phyloP scores from a whole-genome alignment of 2,113 vertebrate species.

The Myocastor coypus region DNA sequence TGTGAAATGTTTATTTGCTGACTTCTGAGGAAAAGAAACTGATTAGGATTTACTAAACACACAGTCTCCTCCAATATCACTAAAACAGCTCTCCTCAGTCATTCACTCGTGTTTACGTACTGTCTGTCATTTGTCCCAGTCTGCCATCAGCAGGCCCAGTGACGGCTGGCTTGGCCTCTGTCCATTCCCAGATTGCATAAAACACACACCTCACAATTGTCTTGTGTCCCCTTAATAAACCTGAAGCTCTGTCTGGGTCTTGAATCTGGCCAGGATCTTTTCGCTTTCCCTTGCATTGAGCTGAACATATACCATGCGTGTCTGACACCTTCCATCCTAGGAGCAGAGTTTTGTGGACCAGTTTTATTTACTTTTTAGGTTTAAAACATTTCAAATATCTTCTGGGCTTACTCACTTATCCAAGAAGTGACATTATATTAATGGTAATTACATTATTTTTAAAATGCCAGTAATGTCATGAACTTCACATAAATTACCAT shows the following conservation, averaged over 20 bases:
- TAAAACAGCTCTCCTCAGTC: background rate
- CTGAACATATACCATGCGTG: background rate
- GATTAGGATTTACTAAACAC: background rate
- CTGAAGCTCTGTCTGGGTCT: background rate
- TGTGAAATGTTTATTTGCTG: background rate
- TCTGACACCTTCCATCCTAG: background rate
- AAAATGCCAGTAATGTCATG: background rate
- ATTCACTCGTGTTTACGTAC: background rate
- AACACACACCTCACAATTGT: background rate
- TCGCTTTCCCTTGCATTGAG: background rate
- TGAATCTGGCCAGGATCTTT: background rate
- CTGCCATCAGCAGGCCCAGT: background rate
- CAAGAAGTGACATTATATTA: background rate
- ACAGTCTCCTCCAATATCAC: no score
- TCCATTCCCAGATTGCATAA: no score
- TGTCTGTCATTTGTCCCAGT: background rate
- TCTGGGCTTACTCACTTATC: background rate
- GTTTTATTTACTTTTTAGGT: background rate
- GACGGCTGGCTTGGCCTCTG: rapidly evolving
- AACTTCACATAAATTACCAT: background rate
- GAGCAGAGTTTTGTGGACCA: background rate
- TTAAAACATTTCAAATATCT: background rate
- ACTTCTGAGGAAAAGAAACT: background rate
- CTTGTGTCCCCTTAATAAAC: background rate
- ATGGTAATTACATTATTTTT: background rate